These are phyloP conservation scores for Anabacerthia variegaticeps DNA, from an alignment of 2,797 vertebrate genomes.

Conservation along the genomic window DNA sequence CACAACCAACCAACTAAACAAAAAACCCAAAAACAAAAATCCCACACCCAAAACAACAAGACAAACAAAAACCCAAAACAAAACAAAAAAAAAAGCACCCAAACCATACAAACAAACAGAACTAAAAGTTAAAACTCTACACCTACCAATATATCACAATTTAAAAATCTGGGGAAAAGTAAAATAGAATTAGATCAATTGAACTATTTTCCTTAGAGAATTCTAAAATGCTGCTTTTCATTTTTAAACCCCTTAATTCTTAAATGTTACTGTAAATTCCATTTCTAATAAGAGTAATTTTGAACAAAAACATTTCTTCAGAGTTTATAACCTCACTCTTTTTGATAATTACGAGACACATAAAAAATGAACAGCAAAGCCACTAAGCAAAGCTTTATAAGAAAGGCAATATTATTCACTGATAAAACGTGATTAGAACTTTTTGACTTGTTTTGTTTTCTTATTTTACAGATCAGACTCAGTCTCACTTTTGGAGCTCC, in stretches of 20 bases:
- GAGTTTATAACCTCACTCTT: not conserved
- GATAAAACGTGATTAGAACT: not conserved
- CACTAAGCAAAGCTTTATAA: not conserved
- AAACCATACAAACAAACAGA: not conserved
- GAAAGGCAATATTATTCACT: not conserved
- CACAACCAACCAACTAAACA: not conserved
- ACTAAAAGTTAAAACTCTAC: not conserved
- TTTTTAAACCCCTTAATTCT: not conserved
- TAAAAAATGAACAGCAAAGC: not conserved
- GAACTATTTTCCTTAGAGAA: not conserved
- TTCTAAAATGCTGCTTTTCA: not conserved
- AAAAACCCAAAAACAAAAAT: not conserved
- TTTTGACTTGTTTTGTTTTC: not conserved
- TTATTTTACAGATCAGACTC: not conserved
- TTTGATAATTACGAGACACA: not conserved
- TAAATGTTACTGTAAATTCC: not conserved
- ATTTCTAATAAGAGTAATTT: not conserved
- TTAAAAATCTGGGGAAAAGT: not conserved
- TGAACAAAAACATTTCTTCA: not conserved
- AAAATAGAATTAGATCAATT: not conserved
- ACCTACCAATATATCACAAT: not conserved
- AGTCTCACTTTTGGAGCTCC: not conserved
- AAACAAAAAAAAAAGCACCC: not conserved
- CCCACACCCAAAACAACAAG: too few species aligned
- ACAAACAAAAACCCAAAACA: too few species aligned